Conservation (phyloP, 2,113 vertebrate species). For the Vulpes ferrilata region DNA sequence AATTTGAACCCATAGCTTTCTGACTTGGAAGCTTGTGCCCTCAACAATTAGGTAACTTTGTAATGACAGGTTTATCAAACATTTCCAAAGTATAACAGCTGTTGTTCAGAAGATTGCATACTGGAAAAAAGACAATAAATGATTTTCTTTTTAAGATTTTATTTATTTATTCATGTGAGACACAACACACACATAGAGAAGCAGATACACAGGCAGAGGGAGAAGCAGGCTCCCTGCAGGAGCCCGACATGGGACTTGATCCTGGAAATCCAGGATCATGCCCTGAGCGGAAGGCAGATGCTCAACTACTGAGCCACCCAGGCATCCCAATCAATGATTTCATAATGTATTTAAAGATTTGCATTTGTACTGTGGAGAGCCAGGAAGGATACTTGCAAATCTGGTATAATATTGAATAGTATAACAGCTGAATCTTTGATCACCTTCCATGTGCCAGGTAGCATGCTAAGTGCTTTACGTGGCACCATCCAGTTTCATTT, state of each 20-base stretch:
- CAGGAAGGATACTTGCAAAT: slow-evolving; percentile 2
- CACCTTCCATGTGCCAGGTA: background rate
- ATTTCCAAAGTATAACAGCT: slow-evolving; percentile 46
- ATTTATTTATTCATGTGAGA: no score
- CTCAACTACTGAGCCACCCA: no score
- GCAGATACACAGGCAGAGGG: no score
- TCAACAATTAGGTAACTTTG: slow-evolving; percentile 37
- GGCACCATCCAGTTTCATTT: background rate
- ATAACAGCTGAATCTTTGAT: background rate
- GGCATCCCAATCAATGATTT: background rate
- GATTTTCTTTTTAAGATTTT: no score
- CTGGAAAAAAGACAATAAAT: background rate
- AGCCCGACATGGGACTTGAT: no score
- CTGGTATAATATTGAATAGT: background rate
- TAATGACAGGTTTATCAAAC: slow-evolving; percentile 37
- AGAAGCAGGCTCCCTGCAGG: no score
- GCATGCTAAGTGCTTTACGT: background rate
- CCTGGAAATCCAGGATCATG: no score
- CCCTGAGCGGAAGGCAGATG: no score
- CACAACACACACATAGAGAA: no score
- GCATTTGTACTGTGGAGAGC: background rate
- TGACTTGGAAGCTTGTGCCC: background rate
- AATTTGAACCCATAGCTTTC: slow-evolving; percentile 6
- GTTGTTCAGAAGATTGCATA: slow-evolving; percentile 25
- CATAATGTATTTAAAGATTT: slow-evolving; percentile 18